A percentile compares a stretch with the other conserved stretches of the same genome.
Conservation (phyloP, 1,140 invertebrate species). For the Polypedilum vanderplanki region DNA sequence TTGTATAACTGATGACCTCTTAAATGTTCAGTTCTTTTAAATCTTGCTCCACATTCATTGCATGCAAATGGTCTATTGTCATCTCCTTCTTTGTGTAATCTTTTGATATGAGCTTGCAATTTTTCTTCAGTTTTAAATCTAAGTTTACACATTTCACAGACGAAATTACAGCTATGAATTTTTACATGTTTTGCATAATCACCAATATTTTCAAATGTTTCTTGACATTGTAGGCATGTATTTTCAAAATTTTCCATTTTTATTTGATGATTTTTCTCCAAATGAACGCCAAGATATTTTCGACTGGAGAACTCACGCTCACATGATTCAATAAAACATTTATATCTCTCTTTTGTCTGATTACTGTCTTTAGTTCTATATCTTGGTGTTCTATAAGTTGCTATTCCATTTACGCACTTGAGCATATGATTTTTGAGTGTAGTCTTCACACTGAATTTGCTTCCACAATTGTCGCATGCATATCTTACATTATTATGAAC, state of each 20-base stretch:
- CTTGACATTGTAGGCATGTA: not conserved
- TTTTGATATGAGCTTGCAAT: not conserved
- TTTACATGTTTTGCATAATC: not conserved
- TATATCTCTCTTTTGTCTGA: not conserved
- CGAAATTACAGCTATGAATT: not conserved
- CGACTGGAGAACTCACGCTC: not conserved
- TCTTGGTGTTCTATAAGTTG: not conserved
- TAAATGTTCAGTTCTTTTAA: not conserved
- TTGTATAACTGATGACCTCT: slow-evolving; percentile 3
- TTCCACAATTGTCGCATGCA: not conserved
- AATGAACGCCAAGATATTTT: slow-evolving; percentile 1
- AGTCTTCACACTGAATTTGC: not conserved
- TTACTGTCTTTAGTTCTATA: not conserved
- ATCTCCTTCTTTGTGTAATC: not conserved
- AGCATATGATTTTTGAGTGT: not conserved
- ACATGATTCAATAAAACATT: not conserved
- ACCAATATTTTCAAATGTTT: not conserved
- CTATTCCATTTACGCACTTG: not conserved
- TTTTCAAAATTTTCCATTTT: not conserved
- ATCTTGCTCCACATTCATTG: not conserved
- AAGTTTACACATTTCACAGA: not conserved
- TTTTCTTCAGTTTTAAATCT: not conserved
- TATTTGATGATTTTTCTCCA: slow-evolving; percentile 1
- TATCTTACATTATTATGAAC: not conserved
- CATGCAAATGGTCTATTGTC: not conserved